Conservation (phyloP, 1,140 invertebrate genomes). For the Bombus haemorrhoidalis region DNA sequence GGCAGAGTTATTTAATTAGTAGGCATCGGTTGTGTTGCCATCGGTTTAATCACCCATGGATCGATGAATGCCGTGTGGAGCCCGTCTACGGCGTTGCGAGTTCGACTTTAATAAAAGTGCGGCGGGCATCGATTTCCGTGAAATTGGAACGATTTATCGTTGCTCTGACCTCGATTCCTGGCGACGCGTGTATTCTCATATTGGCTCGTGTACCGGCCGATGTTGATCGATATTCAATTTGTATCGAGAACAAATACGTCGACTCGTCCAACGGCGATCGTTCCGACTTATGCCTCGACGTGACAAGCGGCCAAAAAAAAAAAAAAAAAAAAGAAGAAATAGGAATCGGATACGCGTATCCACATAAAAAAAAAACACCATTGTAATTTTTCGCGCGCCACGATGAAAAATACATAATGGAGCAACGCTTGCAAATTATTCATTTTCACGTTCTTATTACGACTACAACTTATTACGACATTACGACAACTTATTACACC, state of each 20-base stretch:
- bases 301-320: background rate
- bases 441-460: too few relatives aligned
- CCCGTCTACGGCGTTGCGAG: conserved; percentile 26
- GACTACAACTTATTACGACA: too few relatives aligned
- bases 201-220: conserved; percentile 20
- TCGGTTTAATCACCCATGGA: conserved; percentile 39
- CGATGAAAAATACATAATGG: too few relatives aligned
- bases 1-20: conserved; percentile 58
- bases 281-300: background rate
- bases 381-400: background rate
- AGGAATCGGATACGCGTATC: background rate
- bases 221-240: conserved; percentile 54
- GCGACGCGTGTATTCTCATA: conserved; percentile 22
- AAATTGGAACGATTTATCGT: conserved; percentile 65
- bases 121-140: conserved; percentile 46
- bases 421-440: too few relatives aligned
- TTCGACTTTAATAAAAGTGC: conserved; percentile 64
- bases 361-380: background rate
- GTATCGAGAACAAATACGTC: conserved; percentile 9
- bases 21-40: conserved; percentile 9
- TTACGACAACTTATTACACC: too few relatives aligned
- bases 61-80: conserved; percentile 21
- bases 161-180: conserved; percentile 41
- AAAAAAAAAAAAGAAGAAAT: background rate
- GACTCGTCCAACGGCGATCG: background rate